These are phyloP conservation scores for Andrena dorsata DNA, from an alignment of 2,888 invertebrate genomes.

Conservation along the genomic window DNA sequence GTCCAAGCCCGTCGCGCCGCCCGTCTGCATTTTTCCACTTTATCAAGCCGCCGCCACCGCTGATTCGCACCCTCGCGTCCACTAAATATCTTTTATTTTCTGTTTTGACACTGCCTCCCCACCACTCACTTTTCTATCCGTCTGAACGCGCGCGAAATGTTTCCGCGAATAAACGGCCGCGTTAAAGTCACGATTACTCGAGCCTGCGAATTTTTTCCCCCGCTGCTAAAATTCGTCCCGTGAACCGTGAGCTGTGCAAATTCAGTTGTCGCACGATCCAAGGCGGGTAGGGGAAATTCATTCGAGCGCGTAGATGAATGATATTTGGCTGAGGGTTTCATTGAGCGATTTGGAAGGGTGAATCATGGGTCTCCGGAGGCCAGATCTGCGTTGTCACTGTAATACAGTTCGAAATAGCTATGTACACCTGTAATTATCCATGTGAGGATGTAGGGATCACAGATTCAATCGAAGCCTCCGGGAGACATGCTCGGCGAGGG, in stretches of 20 bases:
- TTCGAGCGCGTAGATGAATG: too few relatives aligned
- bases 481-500: background rate
- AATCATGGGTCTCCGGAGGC: too few relatives aligned
- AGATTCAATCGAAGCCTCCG: background rate
- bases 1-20: slow-evolving; percentile 21
- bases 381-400: too few relatives aligned
- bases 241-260: background rate
- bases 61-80: slow-evolving; percentile 54
- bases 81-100: slow-evolving; percentile 71
- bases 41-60: slow-evolving; percentile 62
- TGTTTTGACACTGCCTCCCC: slow-evolving; percentile 58
- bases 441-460: background rate
- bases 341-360: too few relatives aligned
- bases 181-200: slow-evolving; percentile 11
- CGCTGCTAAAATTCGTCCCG: background rate
- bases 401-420: too few relatives aligned
- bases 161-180: slow-evolving; percentile 44
- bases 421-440: too few relatives aligned
- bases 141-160: slow-evolving; percentile 36
- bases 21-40: slow-evolving; percentile 71
- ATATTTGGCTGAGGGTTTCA: too few relatives aligned
- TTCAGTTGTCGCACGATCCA: background rate
- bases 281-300: too few relatives aligned
- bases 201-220: background rate
- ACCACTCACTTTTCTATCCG: slow-evolving; percentile 59